phyloP scores from a whole-genome alignment of 2,888 invertebrate genomes.

The Eupithecia centaureata region DNA sequence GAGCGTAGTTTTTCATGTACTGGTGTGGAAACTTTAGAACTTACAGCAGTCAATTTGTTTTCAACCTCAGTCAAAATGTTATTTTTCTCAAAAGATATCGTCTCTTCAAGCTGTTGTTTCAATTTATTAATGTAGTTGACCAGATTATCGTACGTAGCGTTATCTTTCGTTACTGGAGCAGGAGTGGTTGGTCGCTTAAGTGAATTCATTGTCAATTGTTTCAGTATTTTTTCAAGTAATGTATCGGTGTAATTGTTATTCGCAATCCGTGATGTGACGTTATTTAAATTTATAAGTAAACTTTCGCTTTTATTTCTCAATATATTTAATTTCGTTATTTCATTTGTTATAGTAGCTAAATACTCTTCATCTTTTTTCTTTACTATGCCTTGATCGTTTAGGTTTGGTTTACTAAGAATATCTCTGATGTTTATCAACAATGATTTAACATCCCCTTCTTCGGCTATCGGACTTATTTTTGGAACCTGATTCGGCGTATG shows the following conservation, averaged over 20 bases:
- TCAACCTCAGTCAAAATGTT: constrained; percentile 49
- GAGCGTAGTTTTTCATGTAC: constrained; percentile 45
- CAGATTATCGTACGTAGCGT: constrained; percentile 45
- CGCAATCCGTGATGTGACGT: constrained; percentile 32
- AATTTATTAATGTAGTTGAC: constrained; percentile 48
- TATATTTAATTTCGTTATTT: constrained; percentile 40
- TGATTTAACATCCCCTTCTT: constrained; percentile 6
- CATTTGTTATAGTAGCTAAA: constrained; percentile 40
- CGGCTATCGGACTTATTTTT: neutral
- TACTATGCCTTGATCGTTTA: constrained; percentile 18
- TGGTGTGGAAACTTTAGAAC: constrained; percentile 22
- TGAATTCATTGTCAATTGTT: constrained; percentile 28
- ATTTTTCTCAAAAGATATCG: constrained; percentile 47
- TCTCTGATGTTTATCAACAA: constrained; percentile 45
- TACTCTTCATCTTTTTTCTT: constrained; percentile 32
- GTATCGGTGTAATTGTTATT: constrained; percentile 35
- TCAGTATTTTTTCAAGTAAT: constrained; percentile 37
- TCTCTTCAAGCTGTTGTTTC: constrained; percentile 48
- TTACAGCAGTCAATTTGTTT: constrained; percentile 40
- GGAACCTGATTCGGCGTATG: constrained; percentile 14
- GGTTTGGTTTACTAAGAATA: constrained; percentile 38
- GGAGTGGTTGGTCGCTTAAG: constrained; percentile 31
- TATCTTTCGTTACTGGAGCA: constrained; percentile 33
- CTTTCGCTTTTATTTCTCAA: constrained; percentile 35
- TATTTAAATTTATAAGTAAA: constrained; percentile 39